These are phyloP conservation scores for Myotis vivesi DNA, from an alignment of 2,797 vertebrate genomes.

Conservation along the genomic window DNA sequence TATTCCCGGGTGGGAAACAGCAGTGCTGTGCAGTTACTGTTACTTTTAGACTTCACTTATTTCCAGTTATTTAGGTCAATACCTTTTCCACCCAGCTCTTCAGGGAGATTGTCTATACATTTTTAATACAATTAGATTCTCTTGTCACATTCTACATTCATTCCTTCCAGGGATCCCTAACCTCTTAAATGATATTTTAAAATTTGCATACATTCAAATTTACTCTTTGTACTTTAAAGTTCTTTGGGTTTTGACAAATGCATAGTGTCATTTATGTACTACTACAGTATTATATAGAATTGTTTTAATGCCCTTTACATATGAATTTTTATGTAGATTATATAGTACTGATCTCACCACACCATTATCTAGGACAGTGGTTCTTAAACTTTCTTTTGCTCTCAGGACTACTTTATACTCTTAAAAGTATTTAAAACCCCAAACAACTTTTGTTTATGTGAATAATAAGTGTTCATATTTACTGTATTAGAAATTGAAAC, in stretches of 20 bases:
- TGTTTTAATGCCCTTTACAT: background rate
- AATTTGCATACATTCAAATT: background rate
- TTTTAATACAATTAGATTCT: background rate
- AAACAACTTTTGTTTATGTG: background rate
- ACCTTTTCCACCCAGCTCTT: background rate
- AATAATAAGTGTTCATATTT: background rate
- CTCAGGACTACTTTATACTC: background rate
- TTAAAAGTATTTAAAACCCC: slow-evolving; percentile 26
- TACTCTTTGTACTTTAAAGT: background rate
- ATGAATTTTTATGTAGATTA: background rate
- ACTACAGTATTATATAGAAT: background rate
- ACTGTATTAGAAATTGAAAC: slow-evolving; percentile 25
- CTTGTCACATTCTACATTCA: background rate
- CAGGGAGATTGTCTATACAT: background rate
- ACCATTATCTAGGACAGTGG: background rate
- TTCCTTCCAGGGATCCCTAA: background rate
- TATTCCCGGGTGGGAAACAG: background rate
- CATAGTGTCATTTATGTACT: background rate
- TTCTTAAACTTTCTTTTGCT: slow-evolving; percentile 24
- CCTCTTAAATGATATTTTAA: background rate
- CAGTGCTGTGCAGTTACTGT: slow-evolving; percentile 13
- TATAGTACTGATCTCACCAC: background rate
- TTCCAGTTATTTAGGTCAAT: background rate
- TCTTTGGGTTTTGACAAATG: background rate
- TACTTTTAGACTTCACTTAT: background rate